Base-by-base conservation (phyloP, 2,888 invertebrate species). In the Arrhopalites spinosus region DNA sequence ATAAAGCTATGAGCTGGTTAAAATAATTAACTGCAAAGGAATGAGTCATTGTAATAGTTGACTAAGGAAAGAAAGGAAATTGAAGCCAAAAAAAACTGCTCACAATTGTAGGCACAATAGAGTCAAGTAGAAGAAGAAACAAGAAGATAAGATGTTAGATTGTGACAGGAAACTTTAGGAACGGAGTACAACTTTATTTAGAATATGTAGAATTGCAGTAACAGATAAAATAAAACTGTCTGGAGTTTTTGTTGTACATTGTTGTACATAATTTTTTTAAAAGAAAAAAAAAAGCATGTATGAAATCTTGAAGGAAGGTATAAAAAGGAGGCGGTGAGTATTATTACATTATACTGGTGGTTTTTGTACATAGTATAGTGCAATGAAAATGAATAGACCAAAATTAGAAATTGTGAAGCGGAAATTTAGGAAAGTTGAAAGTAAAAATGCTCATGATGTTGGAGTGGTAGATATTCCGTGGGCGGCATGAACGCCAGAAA, bases 401-500 rank as follows among this genome's bases (percentile, higher is more conserved):
- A 78, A 80, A 78, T 80, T 80, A 79, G 79, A 78, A 79, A 80
- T 75, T 75, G 79, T 80, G n/a, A 79, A 79, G 79, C 80, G 77
- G 80, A 80, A 80, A 76, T 75, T 75, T 75, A 61, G 76, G 73
- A 80, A 77, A 76, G 75, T 78, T 76, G 74, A 77, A 76, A 79
- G 69, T 63, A 50, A 66, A 73, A 76, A 69, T 80, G 23, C n/a
- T 70, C 70, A 53, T 79, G 77, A 53, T 79, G 77, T 79, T 77
- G 78, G 78, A 78, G 79, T 78, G 77, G 77, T 77, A 25, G 53
- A 75, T 80, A 77, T 80, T 78, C 77, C 77, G 78, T 79, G 73
- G 80, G 80, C 77, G 78, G 78, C 76, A 73, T 75, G 13, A 74
- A 79, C 75, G 78, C 78, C 78, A 79, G 79, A 80, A 81, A 81